Base-by-base conservation (phyloP, 2,797 vertebrate genomes). In the Streptopelia turtur region DNA sequence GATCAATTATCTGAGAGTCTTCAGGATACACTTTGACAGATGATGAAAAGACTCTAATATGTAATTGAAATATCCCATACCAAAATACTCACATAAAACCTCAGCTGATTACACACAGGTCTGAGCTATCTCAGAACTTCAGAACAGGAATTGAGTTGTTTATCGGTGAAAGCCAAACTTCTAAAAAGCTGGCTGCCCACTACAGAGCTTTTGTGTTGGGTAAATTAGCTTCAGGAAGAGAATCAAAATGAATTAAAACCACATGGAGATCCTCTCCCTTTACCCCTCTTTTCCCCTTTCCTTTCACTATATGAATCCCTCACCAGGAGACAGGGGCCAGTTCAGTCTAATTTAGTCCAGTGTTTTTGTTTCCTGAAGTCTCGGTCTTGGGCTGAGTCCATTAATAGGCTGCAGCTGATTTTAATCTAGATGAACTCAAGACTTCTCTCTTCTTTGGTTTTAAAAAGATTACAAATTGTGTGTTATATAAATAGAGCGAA, bases 281-380 rank as follows among this genome's bases (percentile, higher is more conserved):
- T 77, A 63, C 93, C 85, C 86, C 89, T 84, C 93, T 88, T 93
- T 80, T 16, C 77, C 81, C 81, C 87, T 94, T 87, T 75, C 92
- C 95, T 94, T 83, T 95, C 0, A 27, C 81, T 96, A 85, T 80
- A 93, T 85, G 95, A 94, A 95, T 95, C 93, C 95, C 93, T 96
- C 90, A 97, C 95, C 94, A 97, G 95, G 94, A 98, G 96, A 98
- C 95, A 97, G 96, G 95, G 97, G 96, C 97, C 88, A 93, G 97
- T 96, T 97, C 95, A 90, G 94, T 97, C 95, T 98, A 98, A 98
- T 98, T 97, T 95, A 96, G 96, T 95, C 95, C 97, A 97, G 93
- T 98, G 96, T 98, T 98, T 98, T 97, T 97, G 94, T 98, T 98
- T 98, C 97, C 97, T 98, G 94, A 97, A 98, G 93, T 97, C 97